phyloP scores from a whole-genome alignment of 2,797 vertebrate genomes.

The Enoplosus armatus region DNA sequence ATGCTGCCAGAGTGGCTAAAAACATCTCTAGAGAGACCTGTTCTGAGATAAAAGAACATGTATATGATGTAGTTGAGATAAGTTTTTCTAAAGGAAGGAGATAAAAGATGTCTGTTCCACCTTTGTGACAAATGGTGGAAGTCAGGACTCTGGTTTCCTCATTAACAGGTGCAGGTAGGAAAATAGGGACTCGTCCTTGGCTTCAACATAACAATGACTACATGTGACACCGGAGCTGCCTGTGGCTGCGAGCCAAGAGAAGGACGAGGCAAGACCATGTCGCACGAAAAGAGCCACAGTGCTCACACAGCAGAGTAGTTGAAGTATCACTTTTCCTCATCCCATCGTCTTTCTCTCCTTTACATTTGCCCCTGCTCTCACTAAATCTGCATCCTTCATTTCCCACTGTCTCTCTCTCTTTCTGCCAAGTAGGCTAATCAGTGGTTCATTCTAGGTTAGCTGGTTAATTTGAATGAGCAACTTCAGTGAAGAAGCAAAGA shows the following conservation, averaged over 20 bases:
- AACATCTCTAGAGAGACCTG: not conserved
- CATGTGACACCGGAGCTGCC: slow-evolving; percentile 60
- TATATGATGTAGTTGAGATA: slow-evolving; percentile 18
- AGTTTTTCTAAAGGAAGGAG: slow-evolving; percentile 19
- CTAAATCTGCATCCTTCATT: slow-evolving; percentile 33
- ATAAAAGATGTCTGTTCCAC: slow-evolving; percentile 29
- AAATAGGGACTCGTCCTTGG: slow-evolving; percentile 65
- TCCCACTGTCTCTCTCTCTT: not conserved
- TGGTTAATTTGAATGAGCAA: slow-evolving; percentile 37
- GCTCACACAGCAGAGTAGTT: slow-evolving; percentile 51
- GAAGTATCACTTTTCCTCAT: slow-evolving; percentile 50
- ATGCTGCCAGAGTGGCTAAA: not conserved
- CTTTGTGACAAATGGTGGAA: slow-evolving; percentile 60
- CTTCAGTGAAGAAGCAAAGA: slow-evolving; percentile 17
- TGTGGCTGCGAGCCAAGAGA: slow-evolving; percentile 59
- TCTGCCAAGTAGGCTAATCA: slow-evolving; percentile 49
- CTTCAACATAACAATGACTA: slow-evolving; percentile 68
- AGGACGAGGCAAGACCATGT: slow-evolving; percentile 42
- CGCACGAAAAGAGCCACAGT: slow-evolving; percentile 39
- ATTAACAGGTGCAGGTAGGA: slow-evolving; percentile 58
- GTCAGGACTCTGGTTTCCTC: slow-evolving; percentile 70
- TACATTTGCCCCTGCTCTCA: slow-evolving; percentile 32
- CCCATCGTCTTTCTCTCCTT: slow-evolving; percentile 33
- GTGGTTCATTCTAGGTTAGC: slow-evolving; percentile 47
- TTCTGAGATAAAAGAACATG: slow-evolving; percentile 5